Base-by-base conservation (phyloP, 2,113 vertebrate species). In the Amphilophus citrinellus region DNA sequence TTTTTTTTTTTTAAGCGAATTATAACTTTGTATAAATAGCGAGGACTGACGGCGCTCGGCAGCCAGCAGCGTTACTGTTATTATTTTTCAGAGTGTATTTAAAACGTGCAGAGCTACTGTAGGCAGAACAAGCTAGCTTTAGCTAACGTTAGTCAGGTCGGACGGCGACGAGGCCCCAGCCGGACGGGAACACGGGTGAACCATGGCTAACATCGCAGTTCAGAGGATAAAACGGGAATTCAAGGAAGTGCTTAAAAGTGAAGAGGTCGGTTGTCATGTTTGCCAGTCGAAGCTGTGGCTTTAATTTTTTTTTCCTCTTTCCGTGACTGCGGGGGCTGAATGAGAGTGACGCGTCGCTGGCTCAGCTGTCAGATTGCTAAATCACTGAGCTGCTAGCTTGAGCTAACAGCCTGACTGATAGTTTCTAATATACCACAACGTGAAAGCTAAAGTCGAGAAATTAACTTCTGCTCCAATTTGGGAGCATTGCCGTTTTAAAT, bases 211-310 rank as follows among this genome's bases (percentile, higher is more conserved):
- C 96, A 99, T 99, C 95, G 98, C 98, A 87, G 98, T 99, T 90
- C 98, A 99, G 95, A 97, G 98, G 96, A 99, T 99, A 97, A 99
- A 99, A 97, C 96, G 98, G 93, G 98, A 99, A 96, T 99, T 99
- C 95, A 99, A 99, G 96, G 98, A 99, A 95, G 98, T 99, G 93
- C 96, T 98, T 83, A 99, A 99, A 95, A 99, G 98, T 88, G 98
- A 99, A 96, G 98, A 99, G 98, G 98, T 99, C 78, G 94, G 97
- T 92, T 77, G 79, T 44, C 39, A 32, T 18, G 62, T 81, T 82
- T 60, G 3, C 10, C 30, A 9, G 6, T 42, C 18, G 20, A 60
- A 73, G 65, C 27, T 35, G 14, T 17, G 0, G 42, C 20, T 79
- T 77, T 39, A 8, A 18, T 71, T 50, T 66, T 65, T 56, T 37